Evolutionary conservation across 2,888 invertebrate species (phyloP).

Genomic region (Habroteleia sp.): DNA sequence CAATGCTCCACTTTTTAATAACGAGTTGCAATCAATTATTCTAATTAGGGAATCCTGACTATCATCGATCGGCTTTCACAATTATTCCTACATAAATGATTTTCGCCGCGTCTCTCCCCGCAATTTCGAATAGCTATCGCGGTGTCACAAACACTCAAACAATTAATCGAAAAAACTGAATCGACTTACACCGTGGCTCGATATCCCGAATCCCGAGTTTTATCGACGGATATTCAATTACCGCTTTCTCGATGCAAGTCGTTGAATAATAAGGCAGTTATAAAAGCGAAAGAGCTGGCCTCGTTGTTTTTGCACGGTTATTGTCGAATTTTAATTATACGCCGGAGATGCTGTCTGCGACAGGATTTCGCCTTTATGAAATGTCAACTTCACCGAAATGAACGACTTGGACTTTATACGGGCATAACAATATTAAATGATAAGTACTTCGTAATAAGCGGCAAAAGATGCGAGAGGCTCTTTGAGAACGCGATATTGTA

Average conservation of each 20-base stretch:
- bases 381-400: conserved; percentile 7
- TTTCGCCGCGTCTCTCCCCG: too few species aligned
- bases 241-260: conserved; percentile 10
- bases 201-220: conserved; percentile 26
- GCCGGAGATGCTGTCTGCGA: conserved; percentile 27
- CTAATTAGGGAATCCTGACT: too few species aligned
- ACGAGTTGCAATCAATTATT: too few species aligned
- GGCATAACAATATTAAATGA: conserved; percentile 26
- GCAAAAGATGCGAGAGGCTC: conserved; percentile 15
- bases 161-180: conserved; percentile 7
- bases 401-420: conserved; percentile 18
- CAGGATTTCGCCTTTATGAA: conserved; percentile 34
- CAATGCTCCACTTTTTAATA: too few species aligned
- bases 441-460: conserved; percentile 15
- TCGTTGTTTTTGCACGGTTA: conserved; percentile 27
- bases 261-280: conserved; percentile 26
- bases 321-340: conserved; percentile 55
- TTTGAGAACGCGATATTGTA: conserved; percentile 6
- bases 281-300: conserved; percentile 18
- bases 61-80: too few species aligned
- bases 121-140: background rate
- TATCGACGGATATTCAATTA: conserved; percentile 45
- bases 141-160: conserved; percentile 6
- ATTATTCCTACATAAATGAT: too few species aligned
- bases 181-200: conserved; percentile 5